Evolutionary conservation across 2,888 invertebrate genomes (phyloP), one percentile per base, ranked within the genome.

Genomic region (Acrocera orbiculus): DNA sequence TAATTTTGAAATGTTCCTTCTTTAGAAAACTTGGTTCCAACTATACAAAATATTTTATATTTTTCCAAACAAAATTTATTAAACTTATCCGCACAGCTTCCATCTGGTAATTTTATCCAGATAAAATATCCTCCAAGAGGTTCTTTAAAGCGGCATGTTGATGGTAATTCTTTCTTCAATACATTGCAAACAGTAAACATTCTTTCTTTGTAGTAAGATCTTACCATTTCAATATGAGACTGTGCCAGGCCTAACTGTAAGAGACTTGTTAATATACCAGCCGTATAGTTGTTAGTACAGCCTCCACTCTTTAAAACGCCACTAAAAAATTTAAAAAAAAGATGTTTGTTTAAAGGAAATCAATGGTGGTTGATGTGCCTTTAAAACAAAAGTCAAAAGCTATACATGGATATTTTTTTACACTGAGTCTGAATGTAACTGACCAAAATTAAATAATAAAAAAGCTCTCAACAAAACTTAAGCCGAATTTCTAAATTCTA

Each of bases 61-160:
- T 58, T 53, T 13, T 55, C 43, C 37, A 60, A 47, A 30, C 62
- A 60, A 49, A 58, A 61, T 16, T 48, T 41, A 5, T 62, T 45
- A 35, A 68, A 64, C n/a, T 58, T 45, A 2, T 32, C 29, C 2
- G 58, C 59, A 45, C 63, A 55, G 2, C 48, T 41, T 5, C 42
- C 22, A 5, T 40, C 30, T 1, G 71, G 70, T 27, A 73, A 49
- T 38, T 54, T 50, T 31, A 73, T 50, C 72, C 73, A 74, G 27
- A 72, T 49, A 40, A 72, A 74, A 44, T 69, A 74, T 8, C 73
- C 73, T 3, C 73, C 73, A 40, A 47, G 40, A 4, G 68, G 64
- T 27, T 51, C 46, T 2, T 47, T 35, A 42, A 63, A 62, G 2
- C 44, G 49, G 42, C 68, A 67, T 13, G 47, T 46, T 2, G 36